phyloP scores from a whole-genome alignment of 1,140 invertebrate genomes.

The Protaetia brevitarsis region DNA sequence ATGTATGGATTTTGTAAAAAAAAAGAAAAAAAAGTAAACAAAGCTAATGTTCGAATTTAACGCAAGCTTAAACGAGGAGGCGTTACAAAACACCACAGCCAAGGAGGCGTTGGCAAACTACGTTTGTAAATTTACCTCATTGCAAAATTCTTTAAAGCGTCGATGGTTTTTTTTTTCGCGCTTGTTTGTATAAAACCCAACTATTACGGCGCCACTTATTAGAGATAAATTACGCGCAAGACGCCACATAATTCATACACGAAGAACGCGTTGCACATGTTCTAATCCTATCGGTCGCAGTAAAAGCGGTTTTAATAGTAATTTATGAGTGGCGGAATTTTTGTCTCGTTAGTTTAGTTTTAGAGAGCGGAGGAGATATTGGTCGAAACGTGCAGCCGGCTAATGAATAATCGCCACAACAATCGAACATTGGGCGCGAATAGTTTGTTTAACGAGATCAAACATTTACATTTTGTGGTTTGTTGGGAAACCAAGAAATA shows the following conservation, averaged over 20 bases:
- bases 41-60: slow-evolving; percentile 11
- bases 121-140: neutral
- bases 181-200: neutral
- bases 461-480: slow-evolving; percentile 9
- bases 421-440: neutral
- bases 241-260: neutral
- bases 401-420: slow-evolving; percentile 8
- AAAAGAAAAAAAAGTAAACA: neutral
- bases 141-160: neutral
- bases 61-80: neutral
- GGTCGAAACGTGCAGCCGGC: neutral
- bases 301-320: slow-evolving; percentile 11
- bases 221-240: neutral
- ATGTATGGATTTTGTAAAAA: neutral
- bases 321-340: slow-evolving; percentile 5
- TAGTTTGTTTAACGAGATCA: slow-evolving; percentile 4
- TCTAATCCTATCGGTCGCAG: neutral
- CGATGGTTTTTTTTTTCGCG: neutral
- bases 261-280: neutral
- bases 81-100: neutral
- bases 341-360: neutral
- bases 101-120: neutral
- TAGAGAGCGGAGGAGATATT: neutral
- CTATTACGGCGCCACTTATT: no score
- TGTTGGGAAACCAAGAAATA: no score